These are phyloP conservation scores for Epiblema foenella DNA, from an alignment of 2,888 invertebrate species.

Conservation along the genomic window DNA sequence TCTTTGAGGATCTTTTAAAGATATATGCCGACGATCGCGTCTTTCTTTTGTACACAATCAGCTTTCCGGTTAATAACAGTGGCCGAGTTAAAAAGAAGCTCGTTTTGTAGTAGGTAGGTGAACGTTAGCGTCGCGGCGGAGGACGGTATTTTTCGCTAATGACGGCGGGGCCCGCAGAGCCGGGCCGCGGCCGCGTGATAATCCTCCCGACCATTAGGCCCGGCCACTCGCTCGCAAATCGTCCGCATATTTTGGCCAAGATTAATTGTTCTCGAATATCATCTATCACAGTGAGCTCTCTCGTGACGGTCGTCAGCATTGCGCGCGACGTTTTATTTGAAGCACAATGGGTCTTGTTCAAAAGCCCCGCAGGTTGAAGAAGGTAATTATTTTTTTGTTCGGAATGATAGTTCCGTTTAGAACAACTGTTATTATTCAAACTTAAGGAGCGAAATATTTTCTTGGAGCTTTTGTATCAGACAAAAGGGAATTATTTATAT, in stretches of 20 bases:
- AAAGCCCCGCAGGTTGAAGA: constrained; percentile 62
- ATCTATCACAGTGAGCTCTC: constrained; percentile 83
- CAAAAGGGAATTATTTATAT: constrained; percentile 52
- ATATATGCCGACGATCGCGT: constrained; percentile 55
- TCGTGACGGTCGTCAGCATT: constrained; percentile 79
- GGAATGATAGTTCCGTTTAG: constrained; percentile 60
- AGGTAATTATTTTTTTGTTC: constrained; percentile 76
- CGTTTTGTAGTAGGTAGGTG: constrained; percentile 35
- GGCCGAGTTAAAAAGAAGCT: constrained; percentile 37
- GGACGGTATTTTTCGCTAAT: constrained; percentile 74
- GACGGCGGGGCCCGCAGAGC: constrained; percentile 64
- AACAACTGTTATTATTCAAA: constrained; percentile 58
- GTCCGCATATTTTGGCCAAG: constrained; percentile 84
- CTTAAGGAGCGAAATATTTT: constrained; percentile 48
- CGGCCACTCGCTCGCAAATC: constrained; percentile 84
- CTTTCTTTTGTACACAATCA: constrained; percentile 25
- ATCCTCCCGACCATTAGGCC: constrained; percentile 82
- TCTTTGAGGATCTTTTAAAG: constrained; percentile 66
- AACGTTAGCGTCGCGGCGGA: constrained; percentile 53
- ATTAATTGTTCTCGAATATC: constrained; percentile 85
- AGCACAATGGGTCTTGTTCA: constrained; percentile 69
- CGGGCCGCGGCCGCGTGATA: constrained; percentile 75
- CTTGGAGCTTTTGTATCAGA: constrained; percentile 52
- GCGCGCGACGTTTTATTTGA: constrained; percentile 82
- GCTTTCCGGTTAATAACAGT: constrained; percentile 32